Base-by-base conservation (phyloP, 2,888 invertebrate genomes). In the Diarsia brunnea region DNA sequence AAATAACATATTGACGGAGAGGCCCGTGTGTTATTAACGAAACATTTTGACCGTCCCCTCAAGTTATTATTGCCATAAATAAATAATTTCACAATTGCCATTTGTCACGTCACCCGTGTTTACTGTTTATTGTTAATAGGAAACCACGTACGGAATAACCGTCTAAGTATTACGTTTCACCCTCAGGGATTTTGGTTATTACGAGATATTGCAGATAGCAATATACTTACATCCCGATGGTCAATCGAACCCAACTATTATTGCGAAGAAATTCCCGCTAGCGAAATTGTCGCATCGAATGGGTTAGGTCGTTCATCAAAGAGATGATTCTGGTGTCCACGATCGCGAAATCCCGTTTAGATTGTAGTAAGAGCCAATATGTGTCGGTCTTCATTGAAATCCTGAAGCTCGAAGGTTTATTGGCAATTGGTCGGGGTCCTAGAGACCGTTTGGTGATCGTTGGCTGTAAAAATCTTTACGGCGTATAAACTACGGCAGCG, bases 401-500 rank as follows among this genome's bases (percentile, higher is more conserved):
- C 90, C 90, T 86, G 86, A 87, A 88, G 86, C 85, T 88, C 78
- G 85, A 88, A 89, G 88, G 89, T 95, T 95, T 94, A 95, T 91
- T 90, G 91, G 88, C 91, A 87, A 94, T 94, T 86, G 92, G 70
- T 75, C 60, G 82, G 84, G 85, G 70, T 78, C 60, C 79, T 78
- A 75, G 74, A 87, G 88, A 85, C 87, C 88, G 87, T 87, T 68
- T 87, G 90, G 92, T 92, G 92, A 93, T 93, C 91, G 92, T 89
- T 78, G 90, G 92, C 89, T 92, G 94, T 95, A 95, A 95, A 95
- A 95, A 93, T 93, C 90, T 95, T 95, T 95, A 95, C 92, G 93
- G 91, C 92, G 86, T 92, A 95, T 95, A 94, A 95, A 94, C 94
- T 93, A 92, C 91, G 92, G 91, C 84, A 85, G 91, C 85, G 89